A percentile compares a stretch with the other conserved stretches of the same genome.
Conservation (phyloP, 2,113 vertebrate genomes). For the Phocoena phocoena region DNA sequence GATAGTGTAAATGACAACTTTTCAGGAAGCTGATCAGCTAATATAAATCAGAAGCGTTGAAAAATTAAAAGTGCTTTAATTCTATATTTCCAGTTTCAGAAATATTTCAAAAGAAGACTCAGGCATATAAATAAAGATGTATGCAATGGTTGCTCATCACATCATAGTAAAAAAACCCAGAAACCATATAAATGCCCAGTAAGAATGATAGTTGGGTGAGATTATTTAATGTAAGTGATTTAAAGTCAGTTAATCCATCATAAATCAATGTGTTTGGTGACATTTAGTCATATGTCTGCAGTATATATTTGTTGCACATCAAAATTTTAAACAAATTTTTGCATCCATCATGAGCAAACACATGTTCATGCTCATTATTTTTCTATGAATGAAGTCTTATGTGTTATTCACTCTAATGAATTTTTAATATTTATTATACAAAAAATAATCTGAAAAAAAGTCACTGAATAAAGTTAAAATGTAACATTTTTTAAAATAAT, state of each 20-base stretch:
- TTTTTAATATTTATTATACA: neutral
- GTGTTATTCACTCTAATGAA: neutral
- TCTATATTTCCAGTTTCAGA: neutral
- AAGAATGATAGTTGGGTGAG: neutral
- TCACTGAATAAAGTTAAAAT: neutral
- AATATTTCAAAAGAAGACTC: slow-evolving; percentile 4
- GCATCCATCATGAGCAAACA: neutral
- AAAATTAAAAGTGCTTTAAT: neutral
- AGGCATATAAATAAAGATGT: neutral
- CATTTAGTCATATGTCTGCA: neutral
- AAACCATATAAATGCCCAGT: neutral
- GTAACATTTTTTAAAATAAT: neutral
- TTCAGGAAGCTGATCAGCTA: neutral
- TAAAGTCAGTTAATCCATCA: neutral
- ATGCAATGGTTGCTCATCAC: neutral
- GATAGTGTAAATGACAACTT: neutral
- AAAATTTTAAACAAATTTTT: neutral
- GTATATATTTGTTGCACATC: neutral
- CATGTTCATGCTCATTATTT: neutral
- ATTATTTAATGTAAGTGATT: neutral
- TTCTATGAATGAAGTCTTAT: neutral
- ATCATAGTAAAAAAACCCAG: neutral
- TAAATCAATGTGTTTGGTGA: neutral
- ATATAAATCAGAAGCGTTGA: neutral
- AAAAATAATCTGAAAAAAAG: neutral